Conservation (phyloP, 2,113 vertebrate species). For the Phrynosoma blainvillii region DNA sequence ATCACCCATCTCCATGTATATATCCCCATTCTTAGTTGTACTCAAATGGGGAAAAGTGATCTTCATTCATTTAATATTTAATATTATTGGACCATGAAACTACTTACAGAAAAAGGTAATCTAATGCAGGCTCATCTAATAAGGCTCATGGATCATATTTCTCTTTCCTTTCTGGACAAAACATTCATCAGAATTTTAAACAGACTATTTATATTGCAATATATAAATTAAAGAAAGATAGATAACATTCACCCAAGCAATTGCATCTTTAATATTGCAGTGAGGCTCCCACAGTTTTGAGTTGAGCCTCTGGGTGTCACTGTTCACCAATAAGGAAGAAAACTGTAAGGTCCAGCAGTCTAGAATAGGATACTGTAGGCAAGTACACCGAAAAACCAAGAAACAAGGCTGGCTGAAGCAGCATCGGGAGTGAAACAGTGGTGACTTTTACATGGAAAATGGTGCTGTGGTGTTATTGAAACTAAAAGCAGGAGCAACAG, state of each 20-base stretch:
- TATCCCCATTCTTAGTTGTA: too few species aligned
- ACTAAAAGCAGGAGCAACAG: not conserved
- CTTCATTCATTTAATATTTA: too few species aligned
- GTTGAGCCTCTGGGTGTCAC: slow-evolving; percentile 70
- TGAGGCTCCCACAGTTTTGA: slow-evolving; percentile 52
- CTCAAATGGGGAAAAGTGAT: too few species aligned
- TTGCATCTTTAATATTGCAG: not conserved
- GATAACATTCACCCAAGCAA: not conserved
- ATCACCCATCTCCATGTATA: too few species aligned
- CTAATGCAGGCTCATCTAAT: not conserved
- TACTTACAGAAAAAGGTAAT: too few species aligned
- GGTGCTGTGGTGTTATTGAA: not conserved
- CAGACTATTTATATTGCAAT: not conserved
- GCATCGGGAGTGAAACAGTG: not conserved
- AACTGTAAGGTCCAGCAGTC: not conserved
- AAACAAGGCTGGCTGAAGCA: too few species aligned
- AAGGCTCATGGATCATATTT: not conserved
- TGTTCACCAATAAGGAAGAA: slow-evolving; percentile 67
- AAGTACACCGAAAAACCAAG: not conserved
- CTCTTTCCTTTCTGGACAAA: not conserved
- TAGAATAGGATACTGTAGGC: not conserved
- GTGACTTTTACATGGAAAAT: not conserved
- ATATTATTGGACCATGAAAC: too few species aligned
- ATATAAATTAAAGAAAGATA: too few species aligned
- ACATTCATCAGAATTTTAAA: not conserved